Base-by-base conservation (phyloP, 1,140 invertebrate species). In the Drosophila kurseongensis region DNA sequence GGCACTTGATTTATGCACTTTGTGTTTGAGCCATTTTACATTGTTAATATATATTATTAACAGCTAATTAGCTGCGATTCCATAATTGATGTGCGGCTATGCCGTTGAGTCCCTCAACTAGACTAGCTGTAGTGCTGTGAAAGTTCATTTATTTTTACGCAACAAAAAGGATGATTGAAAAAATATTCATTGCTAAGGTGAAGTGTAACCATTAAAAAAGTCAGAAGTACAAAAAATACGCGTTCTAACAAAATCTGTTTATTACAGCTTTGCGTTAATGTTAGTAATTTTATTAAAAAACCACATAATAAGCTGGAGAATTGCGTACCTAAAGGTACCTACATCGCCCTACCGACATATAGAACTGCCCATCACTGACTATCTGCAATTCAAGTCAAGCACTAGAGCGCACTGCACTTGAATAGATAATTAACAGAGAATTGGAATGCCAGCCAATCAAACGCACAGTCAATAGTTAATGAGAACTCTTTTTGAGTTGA, bases 31-130 rank as follows among this genome's bases (percentile, higher is more conserved):
- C 60, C 66, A 79, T 74, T 79, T 74, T 71, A 67, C 85, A 85
- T 76, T 79, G 85, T 81, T 85, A 90, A 90, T 90, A 78, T 76
- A 81, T 82, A 81, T 90, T 81, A 90, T 90, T 90, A 90, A 85
- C 85, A 90, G 81, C 75, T 90, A 90, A 90, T 90, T 90, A 85
- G 78, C 78, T 76, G 68, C 60, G 65, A 84, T 90, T 81, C 48
- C 51, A 78, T 65, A 68, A 83, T 71, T 88, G 65, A 83, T 79
- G 65, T 36, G 41, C 44, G 27, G 50, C 18, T 14, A 32, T 67
- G 36, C 23, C 36, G 45, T 10, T 58, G 36, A 42, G 9, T 9
- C 48, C 35, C 16, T 5, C 5, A 52, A 62, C 27, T 36, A 27
- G 60, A 29, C 55, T 54, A 57, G 23, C 32, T 12, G 5, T 38